Evolutionary conservation across 1,140 invertebrate species (phyloP), one percentile per base, ranked within the genome.

Genomic region (Pseudomyrmex sp.): DNA sequence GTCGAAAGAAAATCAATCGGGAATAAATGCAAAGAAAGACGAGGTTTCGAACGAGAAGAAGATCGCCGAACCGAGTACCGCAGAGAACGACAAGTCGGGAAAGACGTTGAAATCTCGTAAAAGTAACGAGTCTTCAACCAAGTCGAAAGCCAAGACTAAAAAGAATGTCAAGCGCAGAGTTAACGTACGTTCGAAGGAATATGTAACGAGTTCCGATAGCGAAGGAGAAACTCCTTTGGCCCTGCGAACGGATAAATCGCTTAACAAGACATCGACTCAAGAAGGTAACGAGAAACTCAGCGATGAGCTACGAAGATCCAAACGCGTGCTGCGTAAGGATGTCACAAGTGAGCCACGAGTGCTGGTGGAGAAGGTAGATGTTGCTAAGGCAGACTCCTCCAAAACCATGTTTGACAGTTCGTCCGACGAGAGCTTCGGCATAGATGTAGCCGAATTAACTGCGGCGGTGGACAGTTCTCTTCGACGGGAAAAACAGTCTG

Each of bases 341-440:
- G 54, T 66, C 3, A 12, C 87, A 9, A 92, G 88, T 66, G 91
- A 93, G 46, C 89, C 92, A 4, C 84, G 90, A 10, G 87, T 91
- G n/a, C 12, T 93, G 0, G 85, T 93, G 2, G 88, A 92, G 10
- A 93, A 92, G 26, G 66, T 90, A 0, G 91, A 94, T 26, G 15
- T 92, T 1, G 79, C 88, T 0, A 94, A 91, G 26, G 68, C 92
- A 8, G 92, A 93, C 2, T 79, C 75, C 8, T 80, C 85, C 0
- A 93, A 90, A 69, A 58, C 73, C 0, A 90, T 92, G 70, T 93
- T 93, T 15, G 93, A 94, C 26, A 92, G 90, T 52, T 94, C 93
- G 0, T 95, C 94, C 0, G 93, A 94, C 46, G 93, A 94, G 35
- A 94, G 92, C 80, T 93, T 93, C 12, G 90, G 88, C 0, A 90